These are phyloP conservation scores for Cebus imitator DNA, from an alignment of 2,113 vertebrate species.

Conservation along the genomic window DNA sequence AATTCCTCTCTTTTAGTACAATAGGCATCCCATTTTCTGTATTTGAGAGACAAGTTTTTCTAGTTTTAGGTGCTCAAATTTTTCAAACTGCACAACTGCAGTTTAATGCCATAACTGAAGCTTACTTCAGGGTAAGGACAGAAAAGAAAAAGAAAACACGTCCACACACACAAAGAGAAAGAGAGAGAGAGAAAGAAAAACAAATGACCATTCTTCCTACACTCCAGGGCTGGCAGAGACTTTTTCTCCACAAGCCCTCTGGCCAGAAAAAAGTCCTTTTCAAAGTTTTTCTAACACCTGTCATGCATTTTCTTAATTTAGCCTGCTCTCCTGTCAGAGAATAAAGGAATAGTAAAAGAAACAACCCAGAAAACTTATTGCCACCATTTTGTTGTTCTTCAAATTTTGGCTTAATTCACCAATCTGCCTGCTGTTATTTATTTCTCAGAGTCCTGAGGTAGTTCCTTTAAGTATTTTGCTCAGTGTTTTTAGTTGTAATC, in stretches of 20 bases:
- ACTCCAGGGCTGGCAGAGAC: neutral
- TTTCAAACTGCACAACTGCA: neutral
- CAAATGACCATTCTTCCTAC: neutral
- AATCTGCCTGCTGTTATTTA: neutral
- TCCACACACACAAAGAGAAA: accelerated
- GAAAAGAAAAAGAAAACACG: neutral
- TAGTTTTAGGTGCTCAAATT: neutral
- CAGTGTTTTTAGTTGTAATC: neutral
- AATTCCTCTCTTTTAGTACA: neutral
- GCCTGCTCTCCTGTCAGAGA: neutral
- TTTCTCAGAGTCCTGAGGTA: neutral
- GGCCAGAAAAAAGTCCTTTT: neutral
- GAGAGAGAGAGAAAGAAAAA: too few relatives aligned
- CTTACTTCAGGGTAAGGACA: neutral
- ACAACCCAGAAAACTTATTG: neutral
- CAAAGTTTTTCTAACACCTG: neutral
- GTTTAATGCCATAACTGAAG: neutral
- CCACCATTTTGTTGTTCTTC: neutral
- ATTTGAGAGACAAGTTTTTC: neutral
- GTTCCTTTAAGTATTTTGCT: neutral
- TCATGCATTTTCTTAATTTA: neutral
- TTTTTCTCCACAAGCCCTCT: neutral
- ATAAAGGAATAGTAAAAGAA: neutral
- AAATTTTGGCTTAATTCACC: neutral
- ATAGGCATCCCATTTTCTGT: neutral